Evolutionary conservation across 2,888 invertebrate genomes (phyloP).

Genomic region (Hypercompe scribonia): DNA sequence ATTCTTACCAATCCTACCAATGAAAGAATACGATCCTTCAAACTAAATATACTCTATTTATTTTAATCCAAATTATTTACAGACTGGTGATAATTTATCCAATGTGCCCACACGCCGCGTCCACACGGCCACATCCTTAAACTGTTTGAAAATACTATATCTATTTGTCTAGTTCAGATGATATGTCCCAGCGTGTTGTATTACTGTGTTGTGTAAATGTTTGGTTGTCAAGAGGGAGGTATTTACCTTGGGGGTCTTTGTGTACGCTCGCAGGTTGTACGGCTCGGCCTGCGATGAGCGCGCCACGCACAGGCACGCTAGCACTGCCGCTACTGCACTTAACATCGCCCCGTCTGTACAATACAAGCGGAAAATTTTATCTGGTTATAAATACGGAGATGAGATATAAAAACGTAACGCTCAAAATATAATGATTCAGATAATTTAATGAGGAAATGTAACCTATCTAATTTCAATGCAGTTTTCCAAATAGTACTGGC

Average conservation of each 20-base stretch:
- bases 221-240: conserved; percentile 38
- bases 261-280: conserved; percentile 69
- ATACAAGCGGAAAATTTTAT: conserved; percentile 32
- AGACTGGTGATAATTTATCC: conserved; percentile 34
- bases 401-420: background rate
- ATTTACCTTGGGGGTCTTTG: conserved; percentile 73
- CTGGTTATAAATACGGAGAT: conserved; percentile 20
- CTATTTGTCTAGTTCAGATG: conserved; percentile 35
- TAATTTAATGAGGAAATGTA: background rate
- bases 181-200: conserved; percentile 35
- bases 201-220: conserved; percentile 36
- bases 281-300: conserved; percentile 77
- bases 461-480: background rate
- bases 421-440: background rate
- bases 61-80: conserved; percentile 20
- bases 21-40: conserved; percentile 6
- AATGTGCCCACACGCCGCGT: conserved; percentile 26
- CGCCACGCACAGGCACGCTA: conserved; percentile 84
- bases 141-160: conserved; percentile 35
- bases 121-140: conserved; percentile 21
- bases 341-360: conserved; percentile 82
- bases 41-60: conserved; percentile 7
- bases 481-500: background rate
- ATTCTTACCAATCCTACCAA: conserved; percentile 27
- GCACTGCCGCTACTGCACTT: conserved; percentile 77